A percentile compares a stretch with the other conserved stretches of the same genome.
phyloP scores from a whole-genome alignment of 2,888 invertebrate genomes.

The Trichopoda pennipes region DNA sequence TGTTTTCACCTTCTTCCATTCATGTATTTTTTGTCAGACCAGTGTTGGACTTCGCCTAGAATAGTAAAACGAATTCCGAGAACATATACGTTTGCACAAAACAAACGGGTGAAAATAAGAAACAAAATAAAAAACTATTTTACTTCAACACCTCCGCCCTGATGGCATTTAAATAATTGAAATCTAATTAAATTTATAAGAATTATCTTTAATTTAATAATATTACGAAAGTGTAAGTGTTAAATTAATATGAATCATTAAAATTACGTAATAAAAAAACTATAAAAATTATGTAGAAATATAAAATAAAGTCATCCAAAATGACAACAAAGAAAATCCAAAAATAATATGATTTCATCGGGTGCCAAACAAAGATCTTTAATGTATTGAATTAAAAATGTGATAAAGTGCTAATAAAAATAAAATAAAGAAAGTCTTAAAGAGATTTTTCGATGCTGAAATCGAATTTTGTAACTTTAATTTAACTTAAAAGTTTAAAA shows the following conservation, averaged over 20 bases:
- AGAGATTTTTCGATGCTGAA: not conserved
- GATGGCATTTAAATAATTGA: slow-evolving; percentile 77
- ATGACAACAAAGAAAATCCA: not conserved
- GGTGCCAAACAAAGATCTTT: slow-evolving; percentile 51
- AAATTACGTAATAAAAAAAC: slow-evolving; percentile 76
- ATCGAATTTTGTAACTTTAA: not conserved
- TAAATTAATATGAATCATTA: slow-evolving; percentile 71
- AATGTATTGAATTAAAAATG: slow-evolving; percentile 6
- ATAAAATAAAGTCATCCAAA: slow-evolving; percentile 37
- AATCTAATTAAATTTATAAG: slow-evolving; percentile 70
- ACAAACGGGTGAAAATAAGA: slow-evolving; percentile 52
- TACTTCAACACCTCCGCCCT: slow-evolving; percentile 73
- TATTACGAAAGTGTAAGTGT: slow-evolving; percentile 72
- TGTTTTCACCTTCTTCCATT: slow-evolving; percentile 50
- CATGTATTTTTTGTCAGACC: slow-evolving; percentile 54
- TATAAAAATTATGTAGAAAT: slow-evolving; percentile 61
- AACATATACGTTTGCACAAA: slow-evolving; percentile 34
- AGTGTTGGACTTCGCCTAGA: slow-evolving; percentile 58
- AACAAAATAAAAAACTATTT: slow-evolving; percentile 49
- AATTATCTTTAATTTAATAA: slow-evolving; percentile 60
- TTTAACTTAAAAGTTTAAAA: not conserved
- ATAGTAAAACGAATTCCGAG: slow-evolving; percentile 40
- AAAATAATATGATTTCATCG: slow-evolving; percentile 55
- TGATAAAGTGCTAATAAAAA: slow-evolving; percentile 14
- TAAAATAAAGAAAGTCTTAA: not conserved